Evolutionary conservation across 2,888 invertebrate genomes (phyloP).

Genomic region (Lamproptera curius): DNA sequence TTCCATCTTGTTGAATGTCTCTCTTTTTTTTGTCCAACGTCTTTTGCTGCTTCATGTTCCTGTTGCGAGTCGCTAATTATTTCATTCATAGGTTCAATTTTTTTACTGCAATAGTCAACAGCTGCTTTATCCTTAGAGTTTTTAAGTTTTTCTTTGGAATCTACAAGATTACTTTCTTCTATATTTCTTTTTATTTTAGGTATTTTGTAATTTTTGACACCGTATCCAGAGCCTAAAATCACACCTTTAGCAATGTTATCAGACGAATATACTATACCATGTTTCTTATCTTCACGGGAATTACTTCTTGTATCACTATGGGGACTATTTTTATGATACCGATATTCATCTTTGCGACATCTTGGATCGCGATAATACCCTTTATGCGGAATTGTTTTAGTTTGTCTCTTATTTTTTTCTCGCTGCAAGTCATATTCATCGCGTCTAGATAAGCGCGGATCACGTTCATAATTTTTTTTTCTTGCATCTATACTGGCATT

Average conservation of each 20-base stretch:
- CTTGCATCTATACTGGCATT: constrained; percentile 15
- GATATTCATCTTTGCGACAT: constrained; percentile 6
- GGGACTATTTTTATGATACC: constrained; percentile 26
- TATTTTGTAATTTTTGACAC: constrained; percentile 70
- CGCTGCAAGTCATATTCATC: constrained; percentile 8
- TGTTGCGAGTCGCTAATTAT: constrained; percentile 8
- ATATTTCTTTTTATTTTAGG: constrained; percentile 63
- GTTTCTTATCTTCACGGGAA: constrained; percentile 30
- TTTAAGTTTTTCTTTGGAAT: neutral
- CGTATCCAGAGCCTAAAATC: constrained; percentile 56
- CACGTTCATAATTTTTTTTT: constrained; percentile 21
- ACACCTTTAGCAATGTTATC: constrained; percentile 63
- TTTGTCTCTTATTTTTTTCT: neutral
- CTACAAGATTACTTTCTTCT: constrained; percentile 28
- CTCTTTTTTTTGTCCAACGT: constrained; percentile 7
- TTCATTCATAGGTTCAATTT: constrained; percentile 16
- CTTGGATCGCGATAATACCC: constrained; percentile 5
- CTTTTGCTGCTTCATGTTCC: no score
- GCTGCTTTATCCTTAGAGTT: neutral
- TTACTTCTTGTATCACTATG: constrained; percentile 30
- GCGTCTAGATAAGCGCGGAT: constrained; percentile 16
- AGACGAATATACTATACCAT: constrained; percentile 63
- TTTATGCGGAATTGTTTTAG: neutral
- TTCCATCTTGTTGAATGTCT: constrained; percentile 14
- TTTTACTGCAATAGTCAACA: constrained; percentile 15